Base-by-base conservation (phyloP, 2,113 vertebrate species). In the Mustela nigripes region DNA sequence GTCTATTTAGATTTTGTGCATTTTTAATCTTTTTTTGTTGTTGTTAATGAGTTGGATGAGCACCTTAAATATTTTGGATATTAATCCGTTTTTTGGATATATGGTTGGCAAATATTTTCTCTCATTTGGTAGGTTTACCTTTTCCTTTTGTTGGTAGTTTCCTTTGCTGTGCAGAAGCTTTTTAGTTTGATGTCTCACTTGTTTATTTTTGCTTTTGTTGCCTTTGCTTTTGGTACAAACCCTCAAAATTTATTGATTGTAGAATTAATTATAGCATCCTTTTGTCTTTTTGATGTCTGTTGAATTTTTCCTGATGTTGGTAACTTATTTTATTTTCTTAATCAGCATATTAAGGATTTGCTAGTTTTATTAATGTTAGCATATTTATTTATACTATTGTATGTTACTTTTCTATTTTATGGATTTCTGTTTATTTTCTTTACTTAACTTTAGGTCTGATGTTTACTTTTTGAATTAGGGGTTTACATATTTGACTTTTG, bases 271-370 rank as follows among this genome's bases (percentile, higher is more conserved):
- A 48, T 67, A 48, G 28, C 74, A 31, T 45, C n/a, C 16, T 19
- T 31, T 26, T 42, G 22, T 85, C 28, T 79, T 56, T 81, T 92
- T 81, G 39, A 33, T 93, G 4, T 67, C 50, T 92, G 28, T 71
- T 60, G 50, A 26, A 8, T 74, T 28, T 89, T 81, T 86, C 31
- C 31, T 58, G 67, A 42, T 76, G 31, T 45, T 96, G 90, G 53
- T 58, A 56, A 78, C 90, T 91, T 91, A 50, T 71, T 80, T 24
- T 67, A 48, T 91, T 79, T 86, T 90, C 36, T 60, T 79, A 50
- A 28, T 65, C 22, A 63, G 28, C 24, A 71, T 80, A 62, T 62
- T 33, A 71, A 45, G 33, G 53, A 50, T 62, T 92, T 80, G 4
- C 48, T 73, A 86, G 50, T 71, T 80, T 87, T 62, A 50, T 85